Evolutionary conservation across 30 jellyfish, hydroid and myxozoan species (phyloP).

Genomic region (Aurelia coerulea): DNA sequence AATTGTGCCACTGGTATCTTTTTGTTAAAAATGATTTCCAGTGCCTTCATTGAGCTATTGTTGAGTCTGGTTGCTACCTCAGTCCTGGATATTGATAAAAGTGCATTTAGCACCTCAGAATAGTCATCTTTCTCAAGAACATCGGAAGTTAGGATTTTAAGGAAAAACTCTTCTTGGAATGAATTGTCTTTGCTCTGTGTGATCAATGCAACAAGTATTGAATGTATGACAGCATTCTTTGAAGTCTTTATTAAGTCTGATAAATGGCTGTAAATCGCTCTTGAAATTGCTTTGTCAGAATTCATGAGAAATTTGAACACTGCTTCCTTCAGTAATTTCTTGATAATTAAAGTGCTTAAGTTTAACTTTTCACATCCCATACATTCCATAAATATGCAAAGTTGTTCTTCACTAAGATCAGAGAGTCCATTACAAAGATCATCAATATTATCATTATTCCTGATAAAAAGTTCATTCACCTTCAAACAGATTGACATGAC

Average conservation of each 20-base stretch:
- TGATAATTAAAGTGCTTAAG: background rate
- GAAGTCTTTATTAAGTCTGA: background rate
- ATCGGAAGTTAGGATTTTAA: slow-evolving; percentile 25
- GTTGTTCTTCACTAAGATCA: background rate
- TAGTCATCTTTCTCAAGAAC: background rate
- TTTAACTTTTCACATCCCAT: slow-evolving; percentile 1
- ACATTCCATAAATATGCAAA: slow-evolving; percentile 1
- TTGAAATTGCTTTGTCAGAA: slow-evolving; percentile 11
- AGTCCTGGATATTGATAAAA: background rate
- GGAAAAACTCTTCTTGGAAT: slow-evolving; percentile 28
- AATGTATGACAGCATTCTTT: background rate
- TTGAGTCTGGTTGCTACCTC: background rate
- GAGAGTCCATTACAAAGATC: background rate
- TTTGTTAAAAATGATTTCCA: slow-evolving; percentile 15
- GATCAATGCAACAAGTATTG: slow-evolving; percentile 32
- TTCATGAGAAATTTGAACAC: background rate
- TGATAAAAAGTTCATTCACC: background rate
- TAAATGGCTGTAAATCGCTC: slow-evolving; percentile 11
- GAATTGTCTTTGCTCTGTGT: background rate
- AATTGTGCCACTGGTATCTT: background rate
- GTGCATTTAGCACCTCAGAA: background rate
- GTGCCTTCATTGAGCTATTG: background rate
- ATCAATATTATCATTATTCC: background rate
- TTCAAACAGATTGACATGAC: background rate
- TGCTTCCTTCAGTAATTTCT: background rate